Conservation (phyloP, 2,888 invertebrate genomes). For the Bhutanitis thaidina region DNA sequence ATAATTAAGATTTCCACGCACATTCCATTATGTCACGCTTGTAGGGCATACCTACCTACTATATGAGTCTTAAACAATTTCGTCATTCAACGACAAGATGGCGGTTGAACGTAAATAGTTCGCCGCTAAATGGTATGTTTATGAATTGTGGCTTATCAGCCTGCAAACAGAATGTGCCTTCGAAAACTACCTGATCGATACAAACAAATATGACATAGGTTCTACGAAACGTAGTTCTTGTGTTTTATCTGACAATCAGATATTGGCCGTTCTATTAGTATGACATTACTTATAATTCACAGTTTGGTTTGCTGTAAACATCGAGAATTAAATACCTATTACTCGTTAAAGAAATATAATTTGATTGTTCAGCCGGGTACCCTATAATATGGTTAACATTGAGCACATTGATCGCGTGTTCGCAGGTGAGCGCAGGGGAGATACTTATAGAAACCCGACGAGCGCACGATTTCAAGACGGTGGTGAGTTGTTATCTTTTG, state of each 20-base stretch:
- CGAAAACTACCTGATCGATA: constrained; percentile 9
- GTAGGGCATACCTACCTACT: constrained; percentile 29
- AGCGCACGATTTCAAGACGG: constrained; percentile 69
- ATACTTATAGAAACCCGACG: constrained; percentile 73
- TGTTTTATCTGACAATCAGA: too few relatives aligned
- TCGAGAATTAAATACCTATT: too few relatives aligned
- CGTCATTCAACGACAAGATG: constrained; percentile 70
- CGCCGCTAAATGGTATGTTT: constrained; percentile 49
- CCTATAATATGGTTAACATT: constrained; percentile 57
- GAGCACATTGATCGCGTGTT: constrained; percentile 72
- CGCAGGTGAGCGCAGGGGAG: constrained; percentile 76
- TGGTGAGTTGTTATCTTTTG: constrained; percentile 59
- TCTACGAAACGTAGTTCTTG: too few relatives aligned
- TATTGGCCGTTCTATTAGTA: too few relatives aligned
- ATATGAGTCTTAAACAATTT: constrained; percentile 41
- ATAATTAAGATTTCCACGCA: constrained; percentile 3
- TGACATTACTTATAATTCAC: too few relatives aligned
- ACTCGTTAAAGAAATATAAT: too few relatives aligned
- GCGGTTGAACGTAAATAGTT: constrained; percentile 64
- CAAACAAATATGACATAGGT: too few relatives aligned
- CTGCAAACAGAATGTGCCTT: constrained; percentile 30
- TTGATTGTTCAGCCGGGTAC: constrained; percentile 31
- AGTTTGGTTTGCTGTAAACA: too few relatives aligned
- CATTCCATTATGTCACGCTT: constrained; percentile 12
- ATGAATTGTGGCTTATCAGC: constrained; percentile 55